Evolutionary conservation across 2,113 vertebrate genomes (phyloP), one percentile per base, ranked within the genome.

Genomic region (Martes martes): DNA sequence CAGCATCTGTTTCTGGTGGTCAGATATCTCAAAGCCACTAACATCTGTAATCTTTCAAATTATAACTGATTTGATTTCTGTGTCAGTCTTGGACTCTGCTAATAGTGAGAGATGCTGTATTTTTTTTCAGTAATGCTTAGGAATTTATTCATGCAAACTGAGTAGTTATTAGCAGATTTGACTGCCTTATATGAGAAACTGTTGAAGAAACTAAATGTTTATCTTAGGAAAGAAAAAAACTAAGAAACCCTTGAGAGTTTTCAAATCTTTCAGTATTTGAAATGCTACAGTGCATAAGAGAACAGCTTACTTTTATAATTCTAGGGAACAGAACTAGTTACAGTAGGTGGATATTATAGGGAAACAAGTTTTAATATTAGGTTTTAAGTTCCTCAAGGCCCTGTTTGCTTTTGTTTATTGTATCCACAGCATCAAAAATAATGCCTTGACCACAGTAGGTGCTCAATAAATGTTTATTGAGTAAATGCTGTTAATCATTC

Each of bases 81-180:
- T 82, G 47, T 71, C 52, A 47, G 6, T 76, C 80, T 91, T 61
- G 47, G 19, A 45, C 39, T 95, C n/a, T 50, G 47, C 11, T 82
- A 39, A 74, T 52, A 55, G 24, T 78, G 18, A 94, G 14, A 92
- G 50, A 55, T 52, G 57, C 28, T 92, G 0, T 73, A 15, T 92
- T 50, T 67, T 74, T 55, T 84, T 95, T 87, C 47, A 89, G 21
- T 89, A 80, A 61, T 91, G 39, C 74, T 87, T 74, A 82, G 71
- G 24, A 78, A 63, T 95, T 90, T 95, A 31, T 83, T 96, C 55
- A 57, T 52, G 79, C n/a, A 87, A 84, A 94, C 33, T 86, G 69
- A 94, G 28, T 67, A 85, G 52, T 16, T 52, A n/a, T 39, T 85
- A 23, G 61, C 71, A 96, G 7, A 19, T 90, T 90, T 94, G 85